Evolutionary conservation across 2,888 invertebrate genomes (phyloP), one percentile per base, ranked within the genome.

Genomic region (Hydraecia micacea): DNA sequence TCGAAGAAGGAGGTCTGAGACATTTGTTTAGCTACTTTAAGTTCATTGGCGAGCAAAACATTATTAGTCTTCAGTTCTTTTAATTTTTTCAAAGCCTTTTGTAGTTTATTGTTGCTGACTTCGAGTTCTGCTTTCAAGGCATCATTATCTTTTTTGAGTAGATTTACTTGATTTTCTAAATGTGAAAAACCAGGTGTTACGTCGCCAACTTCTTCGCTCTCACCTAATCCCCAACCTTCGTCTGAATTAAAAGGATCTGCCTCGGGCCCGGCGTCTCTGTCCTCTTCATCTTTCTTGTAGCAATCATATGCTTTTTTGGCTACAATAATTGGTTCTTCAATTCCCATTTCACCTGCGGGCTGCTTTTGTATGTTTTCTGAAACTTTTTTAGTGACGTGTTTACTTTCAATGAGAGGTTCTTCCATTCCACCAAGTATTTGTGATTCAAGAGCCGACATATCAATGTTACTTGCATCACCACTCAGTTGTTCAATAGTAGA

Each of bases 1-100:
- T 98, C 98, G 69, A 99, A 96, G 90, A 98, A 97, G 67, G 97
- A 97, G 69, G 97, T 96, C 76, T 97, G 95, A 28, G 97, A 96
- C 68, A 97, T 89, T 73, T 97, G 96, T 88, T 97, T 97, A 58
- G 96, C 95, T 42, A 96, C 93, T 87, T 97, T 97, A 79, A 97
- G 89, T 92, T 97, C 97, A 77, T 97, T 97, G 21, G 95, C 94
- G 60, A 98, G 92, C 86, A 97, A 96, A 60, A 98, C 98, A 90
- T 98, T 97, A 81, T 97, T 97, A 4, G 95, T 94, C 93, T 99
- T 99, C 75, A 98, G 97, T 91, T 98, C 98, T 93, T 99, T 99
- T 66, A 99, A 95, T 93, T 99, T 99, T 90, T 98, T 98, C 87
- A 99, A 96, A 85, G 98, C 97, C 95, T 98, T 99, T 2, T 97